Base-by-base conservation (phyloP, 2,797 vertebrate species). In the Microhierax caerulescens region DNA sequence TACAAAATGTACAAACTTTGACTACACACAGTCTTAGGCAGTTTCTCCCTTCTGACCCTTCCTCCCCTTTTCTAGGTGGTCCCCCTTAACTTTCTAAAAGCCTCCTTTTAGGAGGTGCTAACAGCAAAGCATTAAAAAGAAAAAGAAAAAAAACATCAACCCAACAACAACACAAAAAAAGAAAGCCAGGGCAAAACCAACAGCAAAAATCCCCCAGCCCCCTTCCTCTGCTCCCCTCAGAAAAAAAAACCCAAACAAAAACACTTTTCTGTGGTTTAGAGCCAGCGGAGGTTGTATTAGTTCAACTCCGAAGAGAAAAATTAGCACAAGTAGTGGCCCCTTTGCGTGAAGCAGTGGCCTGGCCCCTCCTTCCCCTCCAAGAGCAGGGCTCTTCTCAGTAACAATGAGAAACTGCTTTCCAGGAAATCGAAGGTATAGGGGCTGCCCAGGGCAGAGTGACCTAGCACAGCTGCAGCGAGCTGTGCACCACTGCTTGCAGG, bases 341-440 rank as follows among this genome's bases (percentile, higher is more conserved):
- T 88, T 84, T 59, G 70, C 4, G 1, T 59, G 82, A 93, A 91
- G 88, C 4, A 2, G 93, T 57, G 53, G 63, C 78, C 90, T 82
- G 75, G 68, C 84, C 83, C 86, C 91, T 91, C 85, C 90, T 94
- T 81, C 83, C 56, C 63, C 50, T 79, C 56, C 1, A 9, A 56
- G 87, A 87, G 76, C 76, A 50, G 69, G 34, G 70, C 79, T 93
- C 57, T 96, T 97, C 96, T 93, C 70, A 95, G 94, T 96, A 96
- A 80, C 0, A 10, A 78, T 80, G 65, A 82, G 85, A 91, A 93
- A 48, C 37, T 90, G 91, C 96, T 96, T 97, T 97, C 96, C 97
- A 96, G 96, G 96, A 98, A 97, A 97, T 74, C 3, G 2, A 76
- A 87, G 93, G 69, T 87, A 69, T 82, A 68, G 48, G 18, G 53